Evolutionary conservation across 2,113 vertebrate species (phyloP).

Genomic region (Aptenodytes forsteri): DNA sequence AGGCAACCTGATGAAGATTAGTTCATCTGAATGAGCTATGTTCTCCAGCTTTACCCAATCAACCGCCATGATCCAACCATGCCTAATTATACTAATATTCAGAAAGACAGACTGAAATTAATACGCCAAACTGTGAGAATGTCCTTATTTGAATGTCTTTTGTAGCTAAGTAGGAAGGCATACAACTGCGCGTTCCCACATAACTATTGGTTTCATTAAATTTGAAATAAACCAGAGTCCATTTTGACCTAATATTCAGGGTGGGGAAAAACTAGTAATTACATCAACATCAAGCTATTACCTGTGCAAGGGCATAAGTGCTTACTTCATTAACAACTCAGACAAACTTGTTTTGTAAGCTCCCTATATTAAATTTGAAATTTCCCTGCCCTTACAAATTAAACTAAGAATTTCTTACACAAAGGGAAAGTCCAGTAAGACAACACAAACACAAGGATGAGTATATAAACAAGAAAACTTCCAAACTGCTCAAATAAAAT

Average conservation of each 20-base stretch:
- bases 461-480: neutral
- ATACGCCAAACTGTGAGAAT: neutral
- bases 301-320: constrained; percentile 44
- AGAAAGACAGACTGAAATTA: neutral
- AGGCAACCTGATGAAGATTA: neutral
- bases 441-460: neutral
- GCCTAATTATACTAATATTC: neutral
- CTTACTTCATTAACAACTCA: constrained; percentile 45
- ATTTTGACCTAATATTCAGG: constrained; percentile 39
- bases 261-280: constrained; percentile 14
- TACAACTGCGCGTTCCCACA: neutral
- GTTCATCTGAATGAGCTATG: neutral
- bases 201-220: neutral
- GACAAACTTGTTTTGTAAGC: constrained; percentile 63
- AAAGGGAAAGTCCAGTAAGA: neutral
- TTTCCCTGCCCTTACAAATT: constrained; percentile 52
- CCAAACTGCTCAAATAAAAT: neutral
- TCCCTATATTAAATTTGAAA: constrained; percentile 39
- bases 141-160: neutral
- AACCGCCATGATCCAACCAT: neutral
- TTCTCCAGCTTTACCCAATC: neutral
- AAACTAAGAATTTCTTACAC: constrained; percentile 17
- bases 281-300: constrained; percentile 60
- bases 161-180: neutral
- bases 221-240: neutral